Percentiles rank a stretch among this genome's conserved stretches.
phyloP scores from a whole-genome alignment of 2,113 vertebrate species.

The Rhinolophus ferrumequinum region DNA sequence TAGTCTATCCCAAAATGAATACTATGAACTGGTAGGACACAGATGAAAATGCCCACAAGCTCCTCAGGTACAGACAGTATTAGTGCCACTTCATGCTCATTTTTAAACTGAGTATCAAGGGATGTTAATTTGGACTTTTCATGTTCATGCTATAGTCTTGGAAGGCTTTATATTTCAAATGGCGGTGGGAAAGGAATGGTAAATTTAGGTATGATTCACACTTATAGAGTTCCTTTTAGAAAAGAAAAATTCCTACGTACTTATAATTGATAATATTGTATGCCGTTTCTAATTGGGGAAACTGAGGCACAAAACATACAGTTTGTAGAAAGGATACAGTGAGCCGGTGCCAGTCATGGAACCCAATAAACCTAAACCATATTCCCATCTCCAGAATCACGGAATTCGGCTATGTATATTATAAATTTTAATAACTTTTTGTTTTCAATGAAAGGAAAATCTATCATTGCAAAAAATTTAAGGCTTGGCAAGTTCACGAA shows the following conservation, averaged over 20 bases:
- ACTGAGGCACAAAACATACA: background rate
- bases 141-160: background rate
- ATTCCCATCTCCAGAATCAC: background rate
- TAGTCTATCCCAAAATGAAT: background rate
- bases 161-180: conserved; percentile 33
- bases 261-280: background rate
- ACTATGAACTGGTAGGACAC: background rate
- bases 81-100: background rate
- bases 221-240: background rate
- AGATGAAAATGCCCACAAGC: background rate
- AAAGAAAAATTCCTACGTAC: conserved; percentile 8
- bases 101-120: background rate
- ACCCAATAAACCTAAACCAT: background rate
- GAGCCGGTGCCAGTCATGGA: background rate
- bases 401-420: background rate
- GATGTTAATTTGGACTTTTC: background rate
- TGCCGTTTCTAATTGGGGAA: background rate
- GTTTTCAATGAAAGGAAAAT: conserved; percentile 26
- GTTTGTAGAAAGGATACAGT: background rate
- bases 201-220: background rate
- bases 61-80: background rate
- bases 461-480: background rate
- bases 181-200: background rate
- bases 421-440: background rate
- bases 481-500: background rate